Percentiles rank a stretch among this genome's conserved stretches.
These are phyloP conservation scores for Sinocyclocheilus rhinocerous DNA, from an alignment of 2,113 vertebrate species.

Conservation along the genomic window DNA sequence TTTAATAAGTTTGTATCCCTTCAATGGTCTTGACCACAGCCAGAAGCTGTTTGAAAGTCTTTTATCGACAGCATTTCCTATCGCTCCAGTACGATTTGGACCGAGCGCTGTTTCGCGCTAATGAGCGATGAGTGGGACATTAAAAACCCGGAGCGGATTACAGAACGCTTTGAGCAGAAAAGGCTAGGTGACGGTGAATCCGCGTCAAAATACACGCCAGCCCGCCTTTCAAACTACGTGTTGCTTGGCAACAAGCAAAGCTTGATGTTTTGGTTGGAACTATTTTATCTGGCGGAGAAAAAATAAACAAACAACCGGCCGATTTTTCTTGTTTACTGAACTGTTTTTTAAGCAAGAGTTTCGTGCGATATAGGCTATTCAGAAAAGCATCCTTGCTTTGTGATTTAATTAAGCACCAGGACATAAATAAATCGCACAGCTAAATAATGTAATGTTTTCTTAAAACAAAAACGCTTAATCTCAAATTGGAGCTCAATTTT, in stretches of 20 bases:
- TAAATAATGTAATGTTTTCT: background rate
- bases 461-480: constrained; percentile 3
- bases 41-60: background rate
- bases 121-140: background rate
- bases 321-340: background rate
- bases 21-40: background rate
- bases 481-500: constrained; percentile 28
- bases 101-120: background rate
- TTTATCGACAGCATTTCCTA: background rate
- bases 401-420: background rate
- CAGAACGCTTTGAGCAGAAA: background rate
- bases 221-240: background rate
- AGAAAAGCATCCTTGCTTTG: background rate
- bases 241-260: background rate
- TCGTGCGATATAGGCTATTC: background rate
- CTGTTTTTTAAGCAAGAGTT: background rate
- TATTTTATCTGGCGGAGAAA: background rate
- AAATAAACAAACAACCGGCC: background rate
- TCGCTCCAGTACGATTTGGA: background rate
- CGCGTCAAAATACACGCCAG: background rate
- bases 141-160: background rate
- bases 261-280: background rate
- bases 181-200: background rate
- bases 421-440: background rate
- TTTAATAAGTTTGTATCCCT: background rate